phyloP scores from a whole-genome alignment of 2,888 invertebrate genomes.

The Apodemia duryi region DNA sequence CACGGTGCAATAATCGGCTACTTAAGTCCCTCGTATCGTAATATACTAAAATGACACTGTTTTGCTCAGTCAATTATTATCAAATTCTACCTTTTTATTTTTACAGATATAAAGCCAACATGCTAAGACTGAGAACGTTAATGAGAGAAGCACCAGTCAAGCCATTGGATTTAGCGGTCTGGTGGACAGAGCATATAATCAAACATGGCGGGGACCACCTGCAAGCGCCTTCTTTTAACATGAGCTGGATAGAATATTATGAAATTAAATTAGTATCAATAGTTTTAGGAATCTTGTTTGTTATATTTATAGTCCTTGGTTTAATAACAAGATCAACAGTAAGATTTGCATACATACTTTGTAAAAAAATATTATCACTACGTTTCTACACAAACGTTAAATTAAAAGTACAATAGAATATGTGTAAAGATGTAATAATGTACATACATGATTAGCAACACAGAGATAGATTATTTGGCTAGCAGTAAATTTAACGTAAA shows the following conservation, averaged over 20 bases:
- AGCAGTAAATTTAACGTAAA: no score
- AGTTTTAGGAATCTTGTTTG: neutral
- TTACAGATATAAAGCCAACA: conserved; percentile 37
- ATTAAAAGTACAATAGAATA: neutral
- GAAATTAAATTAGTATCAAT: conserved; percentile 33
- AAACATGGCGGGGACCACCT: conserved; percentile 42
- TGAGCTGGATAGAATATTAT: conserved; percentile 34
- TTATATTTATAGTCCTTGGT: neutral
- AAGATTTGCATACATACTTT: conserved; percentile 1
- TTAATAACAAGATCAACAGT: neutral
- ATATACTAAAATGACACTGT: no score
- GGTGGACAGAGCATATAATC: conserved; percentile 46
- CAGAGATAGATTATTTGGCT: no score
- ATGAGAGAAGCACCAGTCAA: conserved; percentile 36
- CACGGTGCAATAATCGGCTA: no score
- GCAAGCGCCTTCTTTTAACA: conserved; percentile 37
- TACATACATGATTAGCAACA: no score
- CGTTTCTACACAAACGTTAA: neutral
- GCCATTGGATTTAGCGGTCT: conserved; percentile 40
- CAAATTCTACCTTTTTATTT: neutral
- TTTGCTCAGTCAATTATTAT: no score
- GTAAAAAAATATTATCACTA: neutral
- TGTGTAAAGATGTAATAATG: neutral
- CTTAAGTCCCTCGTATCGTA: no score
- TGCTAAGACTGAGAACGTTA: conserved; percentile 29